phyloP scores from a whole-genome alignment of 2,797 vertebrate species.

The Gadopsis marmoratus region DNA sequence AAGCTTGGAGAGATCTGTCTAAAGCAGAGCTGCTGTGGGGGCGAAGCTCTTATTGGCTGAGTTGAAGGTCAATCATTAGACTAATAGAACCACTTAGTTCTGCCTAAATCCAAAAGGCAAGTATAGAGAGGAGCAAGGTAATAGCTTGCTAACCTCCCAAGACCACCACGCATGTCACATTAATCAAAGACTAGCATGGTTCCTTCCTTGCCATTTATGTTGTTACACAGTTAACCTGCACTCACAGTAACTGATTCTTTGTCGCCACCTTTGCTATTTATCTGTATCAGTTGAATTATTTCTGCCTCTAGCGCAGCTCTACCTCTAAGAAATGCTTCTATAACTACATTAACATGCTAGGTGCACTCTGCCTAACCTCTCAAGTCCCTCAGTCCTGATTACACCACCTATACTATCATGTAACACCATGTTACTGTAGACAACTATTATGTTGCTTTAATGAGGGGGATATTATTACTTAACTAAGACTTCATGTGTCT shows the following conservation, averaged over 20 bases:
- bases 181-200: neutral
- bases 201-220: neutral
- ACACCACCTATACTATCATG: slow-evolving; percentile 44
- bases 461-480: slow-evolving; percentile 60
- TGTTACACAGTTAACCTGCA: neutral
- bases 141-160: neutral
- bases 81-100: neutral
- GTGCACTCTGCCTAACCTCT: slow-evolving; percentile 34
- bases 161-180: neutral
- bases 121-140: neutral
- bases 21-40: neutral
- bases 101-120: neutral
- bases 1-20: slow-evolving; percentile 9
- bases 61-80: neutral
- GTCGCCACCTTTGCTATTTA: neutral
- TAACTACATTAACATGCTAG: slow-evolving; percentile 17
- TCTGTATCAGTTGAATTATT: neutral
- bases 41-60: neutral
- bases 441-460: slow-evolving; percentile 47
- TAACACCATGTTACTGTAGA: slow-evolving; percentile 50
- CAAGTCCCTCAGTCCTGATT: slow-evolving; percentile 40
- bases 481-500: slow-evolving; percentile 52
- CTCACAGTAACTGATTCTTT: neutral
- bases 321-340: slow-evolving; percentile 3
- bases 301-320: slow-evolving; percentile 4